Evolutionary conservation across 2,113 vertebrate species (phyloP), one percentile per base, ranked within the genome.

Genomic region (Psittacula cyanocephala): DNA sequence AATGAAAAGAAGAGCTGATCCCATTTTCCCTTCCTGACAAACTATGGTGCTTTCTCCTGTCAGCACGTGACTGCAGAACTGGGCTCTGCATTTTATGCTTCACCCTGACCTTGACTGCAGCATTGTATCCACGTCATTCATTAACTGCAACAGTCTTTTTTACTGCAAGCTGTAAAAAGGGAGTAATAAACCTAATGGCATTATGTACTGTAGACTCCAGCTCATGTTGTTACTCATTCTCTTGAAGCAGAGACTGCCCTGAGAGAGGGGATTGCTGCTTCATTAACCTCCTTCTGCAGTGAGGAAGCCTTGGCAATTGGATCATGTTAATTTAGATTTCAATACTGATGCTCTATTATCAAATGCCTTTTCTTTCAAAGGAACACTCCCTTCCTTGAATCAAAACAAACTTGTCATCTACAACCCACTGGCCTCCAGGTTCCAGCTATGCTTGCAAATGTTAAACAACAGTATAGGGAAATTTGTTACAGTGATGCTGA

Each of bases 161-260:
- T 81, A 72, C 44, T 82, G 83, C 1, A 18, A 79, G 62, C 57
- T 87, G 41, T 88, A 81, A 85, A 90, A 72, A 4, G 25, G 15
- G 20, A 91, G 81, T 31, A 95, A 92, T 87, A 88, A 94, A 89
- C 74, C 29, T 91, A 89, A 94, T 77, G 70, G 63, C 29, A 70
- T 94, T 87, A 89, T 31, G 31, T 46, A 53, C 39, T 63, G 49
- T 37, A 75, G 69, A 76, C 28, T 88, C 39, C 37, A 81, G 59
- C 44, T 89, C 53, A 39, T 22, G 43, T 65, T 33, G 50, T 76
- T 91, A 82, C 62, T 94, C 74, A 81, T 86, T 84, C 43, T 79
- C 77, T 89, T 78, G 84, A 63, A 87, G 70, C 65, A 85, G 65
- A 65, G 20, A 50, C 23, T 50, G 63, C 35, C 71, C 47, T 84